These are phyloP conservation scores for Pangasius krempfi DNA, from an alignment of 2,797 vertebrate species.

Conservation along the genomic window DNA sequence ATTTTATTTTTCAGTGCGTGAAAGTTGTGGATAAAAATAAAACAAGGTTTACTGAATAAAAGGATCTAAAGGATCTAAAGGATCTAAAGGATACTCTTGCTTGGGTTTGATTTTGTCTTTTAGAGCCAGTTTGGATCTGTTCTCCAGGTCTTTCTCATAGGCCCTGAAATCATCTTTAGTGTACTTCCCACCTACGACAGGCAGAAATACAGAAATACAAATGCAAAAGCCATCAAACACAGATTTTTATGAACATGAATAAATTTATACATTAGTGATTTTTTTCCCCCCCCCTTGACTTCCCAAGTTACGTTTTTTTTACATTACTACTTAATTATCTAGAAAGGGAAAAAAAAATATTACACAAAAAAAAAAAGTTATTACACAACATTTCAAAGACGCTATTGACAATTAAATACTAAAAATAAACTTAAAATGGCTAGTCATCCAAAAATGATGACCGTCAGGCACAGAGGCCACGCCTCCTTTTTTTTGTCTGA, in stretches of 20 bases:
- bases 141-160: conserved; percentile 88
- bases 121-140: conserved; percentile 83
- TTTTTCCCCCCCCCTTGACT: no score
- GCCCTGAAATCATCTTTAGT: conserved; percentile 95
- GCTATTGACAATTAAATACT: background rate
- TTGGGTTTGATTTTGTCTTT: conserved; percentile 89
- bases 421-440: background rate
- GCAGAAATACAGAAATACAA: background rate
- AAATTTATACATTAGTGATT: no score
- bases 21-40: background rate
- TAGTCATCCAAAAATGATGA: background rate
- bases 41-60: background rate
- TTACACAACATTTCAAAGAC: background rate
- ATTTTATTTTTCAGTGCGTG: background rate
- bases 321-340: no score
- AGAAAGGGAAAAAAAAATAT: no score
- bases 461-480: no score
- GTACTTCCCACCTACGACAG: conserved; percentile 84
- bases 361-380: no score
- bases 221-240: background rate
- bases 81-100: conserved; percentile 89
- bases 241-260: background rate
- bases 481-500: no score
- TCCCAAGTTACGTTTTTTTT: no score
- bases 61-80: rapidly evolving